Conservation (phyloP, 2,797 vertebrate genomes). For the Thamnophis elegans region DNA sequence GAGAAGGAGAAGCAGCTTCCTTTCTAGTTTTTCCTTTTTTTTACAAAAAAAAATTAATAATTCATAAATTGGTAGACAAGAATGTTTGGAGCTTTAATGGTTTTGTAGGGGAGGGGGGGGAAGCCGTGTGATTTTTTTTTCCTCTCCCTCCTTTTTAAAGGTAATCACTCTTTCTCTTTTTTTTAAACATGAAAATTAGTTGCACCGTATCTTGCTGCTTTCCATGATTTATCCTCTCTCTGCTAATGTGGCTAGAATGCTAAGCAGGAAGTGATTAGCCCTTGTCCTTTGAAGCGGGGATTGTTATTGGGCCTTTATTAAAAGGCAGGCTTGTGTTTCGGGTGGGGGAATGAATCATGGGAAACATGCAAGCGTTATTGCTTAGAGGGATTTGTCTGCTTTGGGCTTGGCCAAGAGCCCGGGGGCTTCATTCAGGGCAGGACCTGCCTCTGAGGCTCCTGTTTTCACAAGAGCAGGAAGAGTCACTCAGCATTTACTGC, state of each 20-base stretch:
- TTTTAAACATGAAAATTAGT: conserved; percentile 87
- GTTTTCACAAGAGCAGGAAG: neutral
- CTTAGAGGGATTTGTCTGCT: conserved; percentile 43
- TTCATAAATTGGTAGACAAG: conserved; percentile 82
- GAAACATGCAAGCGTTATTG: conserved; percentile 44
- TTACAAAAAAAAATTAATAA: conserved; percentile 70
- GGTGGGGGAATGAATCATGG: conserved; percentile 54
- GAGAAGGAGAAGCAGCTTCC: conserved; percentile 70
- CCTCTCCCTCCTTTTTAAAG: conserved; percentile 66
- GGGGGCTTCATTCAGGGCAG: neutral
- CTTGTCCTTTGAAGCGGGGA: conserved; percentile 77
- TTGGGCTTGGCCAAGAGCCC: neutral
- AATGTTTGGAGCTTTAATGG: conserved; percentile 79
- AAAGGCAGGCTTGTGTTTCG: conserved; percentile 71
- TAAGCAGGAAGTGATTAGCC: conserved; percentile 79
- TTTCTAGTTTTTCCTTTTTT: conserved; percentile 67
- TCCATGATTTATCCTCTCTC: conserved; percentile 86
- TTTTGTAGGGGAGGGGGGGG: conserved; percentile 36
- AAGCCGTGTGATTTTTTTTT: conserved; percentile 72
- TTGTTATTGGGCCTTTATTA: conserved; percentile 77
- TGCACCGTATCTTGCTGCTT: conserved; percentile 84
- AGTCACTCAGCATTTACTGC: neutral
- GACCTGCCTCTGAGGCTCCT: neutral
- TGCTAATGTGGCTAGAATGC: conserved; percentile 77
- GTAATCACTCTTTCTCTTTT: conserved; percentile 81